Conservation (phyloP, 2,888 invertebrate species). For the Andrena marginata region DNA sequence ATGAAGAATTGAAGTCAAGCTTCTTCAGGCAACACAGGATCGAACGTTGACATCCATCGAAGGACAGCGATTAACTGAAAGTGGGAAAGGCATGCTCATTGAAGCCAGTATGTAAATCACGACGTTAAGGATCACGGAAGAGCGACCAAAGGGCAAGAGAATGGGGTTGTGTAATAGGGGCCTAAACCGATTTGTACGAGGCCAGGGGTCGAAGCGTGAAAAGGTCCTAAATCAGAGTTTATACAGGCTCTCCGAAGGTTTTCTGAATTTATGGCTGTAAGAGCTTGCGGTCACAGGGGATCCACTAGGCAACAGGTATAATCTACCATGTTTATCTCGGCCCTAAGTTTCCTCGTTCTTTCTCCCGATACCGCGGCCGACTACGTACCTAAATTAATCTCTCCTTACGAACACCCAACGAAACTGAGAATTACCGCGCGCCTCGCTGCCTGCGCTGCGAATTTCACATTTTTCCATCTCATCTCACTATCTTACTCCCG, state of each 20-base stretch:
- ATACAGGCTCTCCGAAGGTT: constrained; percentile 63
- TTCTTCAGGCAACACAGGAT: background rate
- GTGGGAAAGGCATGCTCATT: constrained; percentile 6
- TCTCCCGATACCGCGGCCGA: constrained; percentile 45
- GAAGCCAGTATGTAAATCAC: constrained; percentile 29
- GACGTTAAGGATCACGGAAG: constrained; percentile 29
- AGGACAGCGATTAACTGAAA: background rate
- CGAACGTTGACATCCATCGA: background rate
- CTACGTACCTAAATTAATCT: constrained; percentile 55
- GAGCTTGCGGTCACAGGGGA: constrained; percentile 52
- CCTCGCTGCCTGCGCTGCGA: background rate
- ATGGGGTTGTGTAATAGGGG: constrained; percentile 44
- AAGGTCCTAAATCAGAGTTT: constrained; percentile 66
- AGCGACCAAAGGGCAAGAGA: constrained; percentile 39
- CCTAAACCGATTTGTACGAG: constrained; percentile 65
- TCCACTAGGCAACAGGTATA: constrained; percentile 63
- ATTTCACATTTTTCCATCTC: background rate
- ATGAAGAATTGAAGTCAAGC: no score
- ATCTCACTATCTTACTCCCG: no score
- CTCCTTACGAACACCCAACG: constrained; percentile 29
- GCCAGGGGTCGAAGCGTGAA: constrained; percentile 65
- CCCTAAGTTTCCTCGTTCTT: constrained; percentile 60
- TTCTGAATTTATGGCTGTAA: constrained; percentile 66
- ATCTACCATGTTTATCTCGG: constrained; percentile 65
- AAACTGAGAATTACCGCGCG: constrained; percentile 9